Percentiles rank a stretch among this genome's conserved stretches.
These are phyloP conservation scores for Onthophagus taurus DNA, from an alignment of 1,140 invertebrate species.

Conservation along the genomic window DNA sequence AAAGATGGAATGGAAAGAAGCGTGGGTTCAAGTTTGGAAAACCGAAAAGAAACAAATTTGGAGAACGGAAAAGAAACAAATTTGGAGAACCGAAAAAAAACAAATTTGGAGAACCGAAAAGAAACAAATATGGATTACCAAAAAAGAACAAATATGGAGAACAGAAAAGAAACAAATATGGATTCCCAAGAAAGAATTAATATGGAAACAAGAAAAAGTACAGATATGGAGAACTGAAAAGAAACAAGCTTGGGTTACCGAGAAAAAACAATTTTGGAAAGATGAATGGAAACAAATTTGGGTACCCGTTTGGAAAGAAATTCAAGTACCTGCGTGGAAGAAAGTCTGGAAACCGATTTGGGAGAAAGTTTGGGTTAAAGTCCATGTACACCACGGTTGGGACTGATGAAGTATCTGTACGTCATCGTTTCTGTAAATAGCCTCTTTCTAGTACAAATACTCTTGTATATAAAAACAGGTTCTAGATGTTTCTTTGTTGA, in stretches of 20 bases:
- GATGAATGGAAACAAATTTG: constrained; percentile 49
- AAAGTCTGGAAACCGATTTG: constrained; percentile 48
- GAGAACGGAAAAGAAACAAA: constrained; percentile 63
- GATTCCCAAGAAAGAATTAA: constrained; percentile 60
- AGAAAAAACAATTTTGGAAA: constrained; percentile 53
- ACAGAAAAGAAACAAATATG: constrained; percentile 70
- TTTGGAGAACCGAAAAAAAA: constrained; percentile 65
- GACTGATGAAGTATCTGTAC: too few relatives aligned
- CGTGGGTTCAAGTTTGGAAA: constrained; percentile 65
- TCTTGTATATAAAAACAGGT: too few relatives aligned
- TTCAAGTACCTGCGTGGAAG: constrained; percentile 48
- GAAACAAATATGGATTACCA: constrained; percentile 67
- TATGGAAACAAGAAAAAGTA: constrained; percentile 56
- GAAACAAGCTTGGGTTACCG: constrained; percentile 60
- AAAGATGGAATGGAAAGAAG: constrained; percentile 65
- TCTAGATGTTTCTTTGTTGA: too few relatives aligned
- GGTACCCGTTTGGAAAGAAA: constrained; percentile 44
- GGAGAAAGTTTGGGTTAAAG: constrained; percentile 57
- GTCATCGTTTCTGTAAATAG: too few relatives aligned
- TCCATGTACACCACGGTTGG: constrained; percentile 51
- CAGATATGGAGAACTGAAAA: constrained; percentile 67
- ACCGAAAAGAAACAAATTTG: constrained; percentile 66
- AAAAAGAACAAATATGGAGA: constrained; percentile 67
- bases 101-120: constrained; percentile 67
- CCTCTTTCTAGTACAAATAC: too few relatives aligned